These are phyloP conservation scores for Tipula confusa DNA, from an alignment of 2,888 invertebrate species.

Conservation along the genomic window DNA sequence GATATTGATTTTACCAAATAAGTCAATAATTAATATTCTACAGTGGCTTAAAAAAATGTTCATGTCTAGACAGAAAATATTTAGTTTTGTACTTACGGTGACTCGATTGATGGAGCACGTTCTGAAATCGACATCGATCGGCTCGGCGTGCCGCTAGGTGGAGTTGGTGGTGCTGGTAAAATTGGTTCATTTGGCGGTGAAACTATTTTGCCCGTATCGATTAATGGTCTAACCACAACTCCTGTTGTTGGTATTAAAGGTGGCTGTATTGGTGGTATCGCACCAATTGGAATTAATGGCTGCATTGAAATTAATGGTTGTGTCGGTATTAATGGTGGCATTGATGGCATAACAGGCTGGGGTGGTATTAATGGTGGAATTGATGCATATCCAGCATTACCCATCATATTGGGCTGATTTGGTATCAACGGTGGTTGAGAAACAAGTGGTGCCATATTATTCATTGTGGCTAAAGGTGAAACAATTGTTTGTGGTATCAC, in stretches of 20 bases:
- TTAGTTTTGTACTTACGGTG: slow-evolving; percentile 49
- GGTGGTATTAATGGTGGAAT: slow-evolving; percentile 30
- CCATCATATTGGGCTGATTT: not conserved
- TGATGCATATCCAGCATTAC: not conserved
- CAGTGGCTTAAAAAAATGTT: not conserved
- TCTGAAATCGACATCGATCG: slow-evolving; percentile 52
- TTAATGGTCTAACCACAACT: not conserved
- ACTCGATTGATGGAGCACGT: slow-evolving; percentile 57
- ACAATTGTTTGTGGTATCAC: slow-evolving; percentile 36
- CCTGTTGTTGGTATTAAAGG: not conserved
- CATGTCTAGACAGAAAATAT: not conserved
- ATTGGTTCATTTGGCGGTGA: slow-evolving; percentile 32
- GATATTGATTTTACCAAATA: too few species aligned
- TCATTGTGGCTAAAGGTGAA: slow-evolving; percentile 12
- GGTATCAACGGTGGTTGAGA: not conserved
- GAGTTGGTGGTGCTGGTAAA: slow-evolving; percentile 43
- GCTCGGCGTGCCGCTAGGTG: slow-evolving; percentile 49
- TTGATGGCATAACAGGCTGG: slow-evolving; percentile 29
- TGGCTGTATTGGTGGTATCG: not conserved
- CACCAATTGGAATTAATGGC: slow-evolving; percentile 39
- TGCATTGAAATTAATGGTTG: slow-evolving; percentile 35
- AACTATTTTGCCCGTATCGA: not conserved
- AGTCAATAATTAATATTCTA: too few species aligned
- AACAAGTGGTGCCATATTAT: not conserved
- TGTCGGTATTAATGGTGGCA: slow-evolving; percentile 31